Percentiles rank a stretch among this genome's conserved stretches.
Evolutionary conservation across 2,113 vertebrate genomes (phyloP).

Genomic region (Grantiella picta): DNA sequence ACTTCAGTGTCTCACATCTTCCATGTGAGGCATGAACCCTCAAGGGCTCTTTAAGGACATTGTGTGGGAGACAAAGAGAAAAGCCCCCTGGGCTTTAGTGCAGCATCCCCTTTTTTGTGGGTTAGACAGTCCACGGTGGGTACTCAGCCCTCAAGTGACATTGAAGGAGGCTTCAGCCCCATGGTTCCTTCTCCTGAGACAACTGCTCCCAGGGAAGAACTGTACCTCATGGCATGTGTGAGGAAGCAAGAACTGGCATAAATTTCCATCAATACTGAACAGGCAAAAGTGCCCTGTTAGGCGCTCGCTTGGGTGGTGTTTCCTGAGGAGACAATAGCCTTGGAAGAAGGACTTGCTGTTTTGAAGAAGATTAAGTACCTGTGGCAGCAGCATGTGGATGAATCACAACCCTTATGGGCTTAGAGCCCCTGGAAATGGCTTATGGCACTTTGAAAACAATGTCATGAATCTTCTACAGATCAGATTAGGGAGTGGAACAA

Average conservation of each 20-base stretch:
- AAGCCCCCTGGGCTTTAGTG: not conserved
- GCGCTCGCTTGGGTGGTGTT: not conserved
- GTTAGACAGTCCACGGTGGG: not conserved
- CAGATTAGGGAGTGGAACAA: slow-evolving; percentile 64
- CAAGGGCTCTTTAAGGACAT: not conserved
- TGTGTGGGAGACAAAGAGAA: not conserved
- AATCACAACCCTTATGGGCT: slow-evolving; percentile 50
- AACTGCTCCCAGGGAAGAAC: not conserved
- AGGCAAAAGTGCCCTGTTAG: not conserved
- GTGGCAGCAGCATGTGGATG: slow-evolving; percentile 27
- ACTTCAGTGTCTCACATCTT: not conserved
- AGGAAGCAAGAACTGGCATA: not conserved
- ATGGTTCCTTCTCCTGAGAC: not conserved
- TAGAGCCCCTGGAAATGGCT: slow-evolving; percentile 47
- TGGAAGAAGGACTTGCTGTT: slow-evolving; percentile 38
- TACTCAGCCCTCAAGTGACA: not conserved
- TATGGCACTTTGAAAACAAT: slow-evolving; percentile 47
- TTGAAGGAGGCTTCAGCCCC: not conserved
- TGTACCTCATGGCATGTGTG: not conserved
- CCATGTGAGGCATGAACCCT: rapidly evolving
- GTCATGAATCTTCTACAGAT: slow-evolving; percentile 48
- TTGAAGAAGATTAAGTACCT: slow-evolving; percentile 37
- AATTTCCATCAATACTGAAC: not conserved
- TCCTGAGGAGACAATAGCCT: not conserved
- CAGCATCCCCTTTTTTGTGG: not conserved